phyloP scores from a whole-genome alignment of 1,140 invertebrate genomes.

The Drosophila leontia region DNA sequence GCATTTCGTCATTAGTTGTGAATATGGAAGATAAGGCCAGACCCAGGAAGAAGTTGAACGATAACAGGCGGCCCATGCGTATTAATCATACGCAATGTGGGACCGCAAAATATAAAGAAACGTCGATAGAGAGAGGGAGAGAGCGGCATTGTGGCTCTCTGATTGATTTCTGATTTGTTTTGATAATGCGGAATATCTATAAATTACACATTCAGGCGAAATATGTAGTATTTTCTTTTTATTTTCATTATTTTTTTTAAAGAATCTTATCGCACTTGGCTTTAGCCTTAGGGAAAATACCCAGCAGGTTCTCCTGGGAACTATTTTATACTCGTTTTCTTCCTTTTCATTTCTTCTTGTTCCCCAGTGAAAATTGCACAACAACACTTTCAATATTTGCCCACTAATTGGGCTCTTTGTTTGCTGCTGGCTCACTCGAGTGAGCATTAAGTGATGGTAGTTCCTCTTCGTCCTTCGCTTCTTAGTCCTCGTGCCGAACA shows the following conservation, averaged over 20 bases:
- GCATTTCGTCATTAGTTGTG: conserved; percentile 34
- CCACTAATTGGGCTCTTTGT: conserved; percentile 77
- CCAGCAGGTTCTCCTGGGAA: conserved; percentile 23
- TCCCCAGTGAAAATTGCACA: conserved; percentile 44
- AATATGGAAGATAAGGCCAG: conserved; percentile 18
- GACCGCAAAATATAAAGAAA: neutral
- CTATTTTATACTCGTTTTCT: conserved; percentile 18
- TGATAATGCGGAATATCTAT: conserved; percentile 16
- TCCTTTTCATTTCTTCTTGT: conserved; percentile 1
- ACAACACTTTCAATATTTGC: conserved; percentile 80
- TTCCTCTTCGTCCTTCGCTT: conserved; percentile 20
- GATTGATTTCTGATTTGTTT: conserved; percentile 51
- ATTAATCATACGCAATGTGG: conserved; percentile 48
- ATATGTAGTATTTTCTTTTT: neutral
- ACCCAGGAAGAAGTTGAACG: conserved; percentile 1
- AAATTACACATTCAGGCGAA: conserved; percentile 28
- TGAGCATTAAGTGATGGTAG: conserved; percentile 59
- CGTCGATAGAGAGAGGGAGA: neutral
- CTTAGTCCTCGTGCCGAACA: conserved; percentile 39
- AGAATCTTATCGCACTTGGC: conserved; percentile 45
- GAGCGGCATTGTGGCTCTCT: neutral
- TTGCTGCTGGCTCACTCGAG: conserved; percentile 48
- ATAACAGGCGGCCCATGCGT: conserved; percentile 23
- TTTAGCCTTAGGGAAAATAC: neutral
- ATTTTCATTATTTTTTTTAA: neutral